Percentiles rank a stretch among this genome's conserved stretches.
Conservation (phyloP, 2,888 invertebrate genomes). For the Autographa gamma region DNA sequence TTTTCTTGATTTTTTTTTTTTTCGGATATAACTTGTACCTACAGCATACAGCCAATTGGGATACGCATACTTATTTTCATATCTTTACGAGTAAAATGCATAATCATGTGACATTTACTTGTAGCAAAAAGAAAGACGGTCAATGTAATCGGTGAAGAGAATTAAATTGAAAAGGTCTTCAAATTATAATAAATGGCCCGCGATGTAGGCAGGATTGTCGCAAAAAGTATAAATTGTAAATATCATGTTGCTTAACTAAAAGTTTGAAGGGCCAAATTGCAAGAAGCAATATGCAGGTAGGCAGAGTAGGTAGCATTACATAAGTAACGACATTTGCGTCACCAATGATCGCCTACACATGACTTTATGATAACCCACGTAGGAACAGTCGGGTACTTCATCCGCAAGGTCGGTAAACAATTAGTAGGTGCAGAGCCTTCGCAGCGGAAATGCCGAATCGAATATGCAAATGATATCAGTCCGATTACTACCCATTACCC, state of each 20-base stretch:
- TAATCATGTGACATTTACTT: not conserved
- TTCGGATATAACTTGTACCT: too few species aligned
- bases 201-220: slow-evolving; percentile 24
- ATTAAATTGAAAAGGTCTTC: slow-evolving; percentile 7
- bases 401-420: slow-evolving; percentile 81
- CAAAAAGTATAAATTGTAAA: slow-evolving; percentile 20
- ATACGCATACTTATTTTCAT: not conserved
- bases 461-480: slow-evolving; percentile 83
- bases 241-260: slow-evolving; percentile 25
- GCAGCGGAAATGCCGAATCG: slow-evolving; percentile 84
- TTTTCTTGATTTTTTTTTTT: too few species aligned
- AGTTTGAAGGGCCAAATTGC: slow-evolving; percentile 40
- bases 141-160: not conserved
- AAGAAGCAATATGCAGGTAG: slow-evolving; percentile 20
- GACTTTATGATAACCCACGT: slow-evolving; percentile 73
- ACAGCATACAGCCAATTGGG: not conserved
- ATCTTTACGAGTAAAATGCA: not conserved
- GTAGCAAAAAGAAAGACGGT: slow-evolving; percentile 1
- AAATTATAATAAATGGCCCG: not conserved
- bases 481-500: slow-evolving; percentile 71
- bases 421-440: slow-evolving; percentile 70
- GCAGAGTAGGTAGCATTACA: slow-evolving; percentile 31
- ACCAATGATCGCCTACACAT: slow-evolving; percentile 68
- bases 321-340: slow-evolving; percentile 60
- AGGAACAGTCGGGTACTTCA: slow-evolving; percentile 67